A percentile compares a stretch with the other conserved stretches of the same genome.
These are phyloP conservation scores for Lucilia cuprina DNA, from an alignment of 1,140 invertebrate species.

Conservation along the genomic window DNA sequence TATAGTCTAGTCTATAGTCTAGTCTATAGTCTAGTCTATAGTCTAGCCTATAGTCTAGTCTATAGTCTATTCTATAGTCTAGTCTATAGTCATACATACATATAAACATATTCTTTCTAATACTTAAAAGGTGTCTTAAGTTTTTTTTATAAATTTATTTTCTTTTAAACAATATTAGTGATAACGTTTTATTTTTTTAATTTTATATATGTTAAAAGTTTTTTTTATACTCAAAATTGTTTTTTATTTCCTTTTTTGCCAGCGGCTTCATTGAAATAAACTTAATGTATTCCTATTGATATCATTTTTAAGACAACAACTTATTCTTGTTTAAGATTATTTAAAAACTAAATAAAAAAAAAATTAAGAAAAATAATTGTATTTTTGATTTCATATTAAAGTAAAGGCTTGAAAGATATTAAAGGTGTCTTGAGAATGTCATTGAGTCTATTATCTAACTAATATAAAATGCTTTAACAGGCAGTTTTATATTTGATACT, in stretches of 20 bases:
- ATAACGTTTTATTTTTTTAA: not conserved
- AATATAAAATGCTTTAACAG: slow-evolving; percentile 20
- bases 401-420: no score
- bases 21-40: no score
- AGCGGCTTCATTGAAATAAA: not conserved
- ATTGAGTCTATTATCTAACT: no score
- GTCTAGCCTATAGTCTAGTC: no score
- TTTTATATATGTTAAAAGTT: not conserved
- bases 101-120: not conserved
- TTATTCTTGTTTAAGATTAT: not conserved
- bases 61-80: no score
- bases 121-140: not conserved
- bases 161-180: not conserved
- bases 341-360: not conserved
- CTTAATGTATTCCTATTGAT: slow-evolving; percentile 2
- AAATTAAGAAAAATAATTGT: not conserved
- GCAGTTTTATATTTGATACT: slow-evolving; percentile 75
- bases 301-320: not conserved
- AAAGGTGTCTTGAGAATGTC: no score
- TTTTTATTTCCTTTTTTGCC: not conserved
- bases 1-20: no score
- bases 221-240: not conserved
- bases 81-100: no score
- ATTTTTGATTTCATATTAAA: no score
- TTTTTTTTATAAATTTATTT: not conserved